phyloP scores from a whole-genome alignment of 2,113 vertebrate genomes.

The Bubo blakistoni region DNA sequence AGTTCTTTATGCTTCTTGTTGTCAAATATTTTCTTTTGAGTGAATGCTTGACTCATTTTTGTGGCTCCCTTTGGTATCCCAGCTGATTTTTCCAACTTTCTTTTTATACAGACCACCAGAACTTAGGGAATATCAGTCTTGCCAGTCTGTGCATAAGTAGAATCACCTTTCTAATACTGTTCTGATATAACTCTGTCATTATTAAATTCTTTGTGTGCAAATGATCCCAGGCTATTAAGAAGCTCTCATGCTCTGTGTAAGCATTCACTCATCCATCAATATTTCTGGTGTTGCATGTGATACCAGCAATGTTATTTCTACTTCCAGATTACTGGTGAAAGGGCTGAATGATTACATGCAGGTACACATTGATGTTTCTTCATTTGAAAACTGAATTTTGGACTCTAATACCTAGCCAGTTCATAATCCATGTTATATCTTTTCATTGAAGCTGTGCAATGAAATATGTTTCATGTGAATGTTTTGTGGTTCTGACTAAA shows the following conservation, averaged over 20 bases:
- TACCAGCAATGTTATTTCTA: background rate
- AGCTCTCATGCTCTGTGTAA: background rate
- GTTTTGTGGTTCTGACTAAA: background rate
- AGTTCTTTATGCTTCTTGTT: background rate
- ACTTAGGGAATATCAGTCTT: background rate
- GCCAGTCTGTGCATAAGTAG: background rate
- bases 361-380: background rate
- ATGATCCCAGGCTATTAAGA: background rate
- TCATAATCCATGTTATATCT: background rate
- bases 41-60: background rate
- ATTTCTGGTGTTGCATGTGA: background rate
- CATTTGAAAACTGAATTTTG: background rate
- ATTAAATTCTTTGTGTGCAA: background rate
- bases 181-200: background rate
- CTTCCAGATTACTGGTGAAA: background rate
- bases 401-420: background rate
- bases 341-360: background rate
- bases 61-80: background rate
- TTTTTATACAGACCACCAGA: background rate
- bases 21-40: slow-evolving; percentile 10
- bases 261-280: background rate
- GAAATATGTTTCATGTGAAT: background rate
- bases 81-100: background rate
- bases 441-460: background rate
- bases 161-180: background rate